Evolutionary conservation across 2,888 invertebrate genomes (phyloP).

Genomic region (Zaprionus bogoriensis): DNA sequence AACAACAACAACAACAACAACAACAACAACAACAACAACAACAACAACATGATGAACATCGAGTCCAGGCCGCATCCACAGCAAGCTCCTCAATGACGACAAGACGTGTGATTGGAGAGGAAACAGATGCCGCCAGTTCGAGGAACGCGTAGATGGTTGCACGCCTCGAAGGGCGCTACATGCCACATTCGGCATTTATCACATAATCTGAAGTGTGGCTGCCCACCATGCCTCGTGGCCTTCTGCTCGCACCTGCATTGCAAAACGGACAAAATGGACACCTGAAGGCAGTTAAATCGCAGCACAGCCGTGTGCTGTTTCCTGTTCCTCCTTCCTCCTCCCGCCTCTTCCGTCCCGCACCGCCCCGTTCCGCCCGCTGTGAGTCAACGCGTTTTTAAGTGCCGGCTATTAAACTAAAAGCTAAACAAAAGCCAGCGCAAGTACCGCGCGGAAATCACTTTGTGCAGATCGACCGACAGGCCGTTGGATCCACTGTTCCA

Average conservation of each 20-base stretch:
- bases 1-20: slow-evolving; percentile 23
- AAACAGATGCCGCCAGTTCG: slow-evolving; percentile 73
- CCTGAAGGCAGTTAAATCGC: slow-evolving; percentile 20
- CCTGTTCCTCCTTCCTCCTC: slow-evolving; percentile 18
- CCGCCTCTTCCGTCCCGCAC: not conserved
- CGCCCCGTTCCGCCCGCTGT: slow-evolving; percentile 23
- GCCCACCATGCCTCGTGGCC: slow-evolving; percentile 5
- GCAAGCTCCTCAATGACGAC: slow-evolving; percentile 55
- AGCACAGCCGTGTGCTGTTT: slow-evolving; percentile 25
- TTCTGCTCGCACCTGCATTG: no score
- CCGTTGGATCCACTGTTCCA: slow-evolving; percentile 1
- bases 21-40: slow-evolving; percentile 9
- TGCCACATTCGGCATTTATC: slow-evolving; percentile 36
- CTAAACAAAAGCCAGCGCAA: slow-evolving; percentile 61
- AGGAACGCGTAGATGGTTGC: slow-evolving; percentile 7
- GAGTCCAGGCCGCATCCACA: no score
- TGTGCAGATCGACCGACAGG: slow-evolving; percentile 17
- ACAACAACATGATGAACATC: slow-evolving; percentile 47
- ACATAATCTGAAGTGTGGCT: slow-evolving; percentile 43
- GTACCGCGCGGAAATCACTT: slow-evolving; percentile 51
- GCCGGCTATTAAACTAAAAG: slow-evolving; percentile 72
- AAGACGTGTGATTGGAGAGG: slow-evolving; percentile 73
- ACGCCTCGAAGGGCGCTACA: slow-evolving; percentile 12
- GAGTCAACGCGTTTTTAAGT: slow-evolving; percentile 75
- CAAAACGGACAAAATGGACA: slow-evolving; percentile 30